phyloP scores from a whole-genome alignment of 2,888 invertebrate genomes.

The Calameuta idolon region DNA sequence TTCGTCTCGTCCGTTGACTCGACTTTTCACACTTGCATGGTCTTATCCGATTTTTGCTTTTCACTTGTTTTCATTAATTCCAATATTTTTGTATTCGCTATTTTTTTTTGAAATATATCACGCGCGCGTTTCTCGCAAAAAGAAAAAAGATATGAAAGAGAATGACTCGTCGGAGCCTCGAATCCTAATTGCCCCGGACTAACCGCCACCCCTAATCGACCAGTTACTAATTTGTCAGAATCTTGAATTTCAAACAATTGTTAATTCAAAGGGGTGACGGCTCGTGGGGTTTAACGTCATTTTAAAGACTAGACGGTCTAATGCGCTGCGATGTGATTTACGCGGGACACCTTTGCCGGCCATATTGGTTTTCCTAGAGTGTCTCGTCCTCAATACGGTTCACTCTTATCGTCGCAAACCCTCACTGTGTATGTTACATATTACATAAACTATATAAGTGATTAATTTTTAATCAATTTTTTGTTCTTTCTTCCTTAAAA shows the following conservation, averaged over 20 bases:
- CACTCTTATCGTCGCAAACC: not conserved
- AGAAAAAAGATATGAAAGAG: not conserved
- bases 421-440: not conserved
- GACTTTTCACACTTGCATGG: not conserved
- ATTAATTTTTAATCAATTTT: constrained; percentile 7
- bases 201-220: not conserved
- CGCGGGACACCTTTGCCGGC: constrained; percentile 39
- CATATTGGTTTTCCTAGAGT: not conserved
- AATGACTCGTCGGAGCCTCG: not conserved
- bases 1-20: constrained; percentile 1
- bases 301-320: constrained; percentile 43
- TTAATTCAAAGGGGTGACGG: not conserved
- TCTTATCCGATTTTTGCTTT: not conserved
- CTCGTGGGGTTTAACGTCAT: not conserved
- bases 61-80: not conserved
- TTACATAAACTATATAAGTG: not conserved
- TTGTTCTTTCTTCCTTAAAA: constrained; percentile 1
- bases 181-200: not conserved
- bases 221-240: not conserved
- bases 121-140: not conserved
- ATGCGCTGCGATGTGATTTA: constrained; percentile 48
- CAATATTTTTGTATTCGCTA: constrained; percentile 14
- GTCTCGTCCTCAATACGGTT: not conserved
- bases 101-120: constrained; percentile 27
- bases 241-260: not conserved